Evolutionary conservation across 2,888 invertebrate genomes (phyloP).

Genomic region (Archips xylosteana): DNA sequence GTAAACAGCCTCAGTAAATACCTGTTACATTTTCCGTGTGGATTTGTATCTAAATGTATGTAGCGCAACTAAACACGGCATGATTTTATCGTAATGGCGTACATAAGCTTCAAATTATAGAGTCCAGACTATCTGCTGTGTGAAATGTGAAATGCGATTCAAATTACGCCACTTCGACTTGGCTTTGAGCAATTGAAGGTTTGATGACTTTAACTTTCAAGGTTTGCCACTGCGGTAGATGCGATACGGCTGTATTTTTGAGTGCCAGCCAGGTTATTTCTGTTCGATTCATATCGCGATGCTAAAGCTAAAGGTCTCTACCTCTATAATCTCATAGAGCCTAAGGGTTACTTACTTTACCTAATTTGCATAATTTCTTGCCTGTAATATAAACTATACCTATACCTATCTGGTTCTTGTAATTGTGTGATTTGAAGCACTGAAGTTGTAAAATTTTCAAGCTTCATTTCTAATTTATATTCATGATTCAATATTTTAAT

Average conservation of each 20-base stretch:
- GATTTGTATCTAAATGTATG: conserved; percentile 24
- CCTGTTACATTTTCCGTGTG: conserved; percentile 31
- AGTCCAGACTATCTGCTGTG: conserved; percentile 26
- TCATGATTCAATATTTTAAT: neutral
- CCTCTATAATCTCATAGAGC: no score
- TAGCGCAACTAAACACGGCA: conserved; percentile 36
- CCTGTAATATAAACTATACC: no score
- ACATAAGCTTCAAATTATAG: conserved; percentile 41
- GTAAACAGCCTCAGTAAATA: conserved; percentile 19
- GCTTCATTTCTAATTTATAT: neutral
- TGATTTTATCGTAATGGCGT: conserved; percentile 37
- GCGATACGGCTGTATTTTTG: no score
- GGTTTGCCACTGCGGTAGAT: neutral
- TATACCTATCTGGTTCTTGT: no score
- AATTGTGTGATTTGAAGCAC: neutral
- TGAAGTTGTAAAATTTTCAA: neutral
- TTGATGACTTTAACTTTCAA: neutral
- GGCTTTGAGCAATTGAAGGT: conserved; percentile 13
- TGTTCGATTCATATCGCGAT: no score
- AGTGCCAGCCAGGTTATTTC: no score
- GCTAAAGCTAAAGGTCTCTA: no score
- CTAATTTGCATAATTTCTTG: no score
- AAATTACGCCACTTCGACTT: conserved; percentile 25
- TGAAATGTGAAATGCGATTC: conserved; percentile 32
- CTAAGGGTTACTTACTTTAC: no score